Evolutionary conservation across 2,888 invertebrate genomes (phyloP).

Genomic region (Spicauda simplicius): DNA sequence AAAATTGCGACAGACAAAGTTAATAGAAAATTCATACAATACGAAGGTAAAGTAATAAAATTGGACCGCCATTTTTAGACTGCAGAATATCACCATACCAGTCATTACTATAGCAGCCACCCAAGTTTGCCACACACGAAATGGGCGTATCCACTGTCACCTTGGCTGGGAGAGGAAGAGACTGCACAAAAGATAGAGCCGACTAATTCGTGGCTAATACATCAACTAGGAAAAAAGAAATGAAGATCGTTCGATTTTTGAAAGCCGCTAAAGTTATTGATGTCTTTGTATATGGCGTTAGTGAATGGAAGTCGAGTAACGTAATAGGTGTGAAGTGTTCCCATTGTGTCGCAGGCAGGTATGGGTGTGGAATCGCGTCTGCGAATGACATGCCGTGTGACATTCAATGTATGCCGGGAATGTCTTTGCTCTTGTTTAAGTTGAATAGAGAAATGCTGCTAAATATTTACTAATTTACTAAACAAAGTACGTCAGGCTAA

Average conservation of each 20-base stretch:
- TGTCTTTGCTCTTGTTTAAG: constrained; percentile 11
- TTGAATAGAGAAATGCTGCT: neutral
- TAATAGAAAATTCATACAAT: too few species aligned
- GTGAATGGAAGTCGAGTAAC: constrained; percentile 74
- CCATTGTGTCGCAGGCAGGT: constrained; percentile 75
- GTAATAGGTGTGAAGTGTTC: constrained; percentile 83
- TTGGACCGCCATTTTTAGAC: neutral
- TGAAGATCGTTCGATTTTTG: constrained; percentile 50
- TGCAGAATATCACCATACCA: constrained; percentile 7
- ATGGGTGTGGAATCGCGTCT: constrained; percentile 53
- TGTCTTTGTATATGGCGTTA: constrained; percentile 83
- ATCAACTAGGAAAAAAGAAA: constrained; percentile 70
- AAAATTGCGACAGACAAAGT: too few species aligned
- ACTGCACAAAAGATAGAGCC: constrained; percentile 68
- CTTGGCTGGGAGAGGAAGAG: constrained; percentile 58
- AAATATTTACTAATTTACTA: neutral
- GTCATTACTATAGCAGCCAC: constrained; percentile 53
- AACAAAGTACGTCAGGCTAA: neutral
- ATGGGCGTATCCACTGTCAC: constrained; percentile 80
- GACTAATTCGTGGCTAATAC: constrained; percentile 81
- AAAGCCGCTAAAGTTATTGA: constrained; percentile 71
- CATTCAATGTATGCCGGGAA: constrained; percentile 32
- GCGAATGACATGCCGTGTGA: constrained; percentile 56
- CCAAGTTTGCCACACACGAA: constrained; percentile 77
- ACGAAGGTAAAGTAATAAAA: neutral